These are phyloP conservation scores for Uropsilus gracilis DNA, from an alignment of 2,113 vertebrate genomes.

Conservation along the genomic window DNA sequence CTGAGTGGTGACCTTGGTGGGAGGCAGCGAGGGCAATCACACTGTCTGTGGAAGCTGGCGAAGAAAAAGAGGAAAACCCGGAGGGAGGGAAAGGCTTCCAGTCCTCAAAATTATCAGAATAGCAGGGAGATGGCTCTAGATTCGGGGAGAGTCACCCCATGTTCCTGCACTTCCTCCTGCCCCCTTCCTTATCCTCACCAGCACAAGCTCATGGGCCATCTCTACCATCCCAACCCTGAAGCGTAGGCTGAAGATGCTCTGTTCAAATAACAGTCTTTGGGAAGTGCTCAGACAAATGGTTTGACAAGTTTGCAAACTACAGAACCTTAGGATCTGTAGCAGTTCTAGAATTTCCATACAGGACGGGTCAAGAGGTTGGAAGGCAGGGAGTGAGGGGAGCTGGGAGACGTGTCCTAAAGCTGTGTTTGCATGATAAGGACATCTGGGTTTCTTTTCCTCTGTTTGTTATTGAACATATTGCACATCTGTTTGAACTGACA, in stretches of 20 bases:
- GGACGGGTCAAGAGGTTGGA: slow-evolving; percentile 4
- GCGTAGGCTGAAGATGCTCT: not conserved
- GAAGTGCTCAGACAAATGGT: not conserved
- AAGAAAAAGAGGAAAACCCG: slow-evolving; percentile 12
- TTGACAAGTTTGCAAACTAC: not conserved
- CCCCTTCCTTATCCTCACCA: not conserved
- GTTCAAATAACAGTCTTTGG: not conserved
- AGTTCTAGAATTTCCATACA: not conserved
- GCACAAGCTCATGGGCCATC: not conserved
- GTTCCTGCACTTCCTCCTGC: not conserved
- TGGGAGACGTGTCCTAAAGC: not conserved
- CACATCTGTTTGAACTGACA: not conserved
- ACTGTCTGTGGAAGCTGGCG: slow-evolving; percentile 41
- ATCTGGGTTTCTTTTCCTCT: too few species aligned
- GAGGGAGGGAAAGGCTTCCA: slow-evolving; percentile 49
- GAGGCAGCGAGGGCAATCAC: slow-evolving; percentile 50
- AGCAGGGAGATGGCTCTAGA: not conserved
- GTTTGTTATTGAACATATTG: not conserved
- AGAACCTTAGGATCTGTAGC: not conserved
- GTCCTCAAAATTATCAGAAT: not conserved
- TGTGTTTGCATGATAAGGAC: not conserved
- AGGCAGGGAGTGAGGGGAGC: not conserved
- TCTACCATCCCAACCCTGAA: not conserved
- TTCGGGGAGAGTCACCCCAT: not conserved
- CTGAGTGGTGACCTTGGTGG: slow-evolving; percentile 79